Evolutionary conservation across 2,888 invertebrate species (phyloP).

Genomic region (Fragum whitleyi): DNA sequence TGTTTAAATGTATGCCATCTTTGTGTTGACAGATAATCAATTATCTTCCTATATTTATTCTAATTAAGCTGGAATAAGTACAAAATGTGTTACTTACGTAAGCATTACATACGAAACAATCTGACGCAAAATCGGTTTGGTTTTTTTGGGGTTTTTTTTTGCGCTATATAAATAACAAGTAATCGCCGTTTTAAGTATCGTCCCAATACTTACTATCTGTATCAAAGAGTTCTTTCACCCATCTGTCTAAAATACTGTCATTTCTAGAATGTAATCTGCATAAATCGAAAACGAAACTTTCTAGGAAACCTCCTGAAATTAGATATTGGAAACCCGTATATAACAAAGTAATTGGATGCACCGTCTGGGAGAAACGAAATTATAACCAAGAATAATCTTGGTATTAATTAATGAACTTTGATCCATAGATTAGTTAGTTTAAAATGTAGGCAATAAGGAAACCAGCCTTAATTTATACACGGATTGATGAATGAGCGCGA

Average conservation of each 20-base stretch:
- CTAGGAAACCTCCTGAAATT: conserved; percentile 4
- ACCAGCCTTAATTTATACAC: background rate
- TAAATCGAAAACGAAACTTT: conserved; percentile 10
- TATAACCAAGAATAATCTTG: background rate
- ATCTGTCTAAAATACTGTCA: conserved; percentile 23
- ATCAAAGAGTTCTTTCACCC: conserved; percentile 15
- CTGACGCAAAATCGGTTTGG: too few relatives aligned
- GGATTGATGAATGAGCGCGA: too few relatives aligned
- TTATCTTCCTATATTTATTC: background rate
- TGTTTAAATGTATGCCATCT: too few relatives aligned
- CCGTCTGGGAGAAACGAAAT: too few relatives aligned
- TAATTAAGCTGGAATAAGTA: background rate
- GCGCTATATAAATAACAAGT: background rate
- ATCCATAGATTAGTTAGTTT: background rate
- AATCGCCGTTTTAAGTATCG: background rate
- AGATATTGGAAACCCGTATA: background rate
- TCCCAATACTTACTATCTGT: conserved; percentile 2
- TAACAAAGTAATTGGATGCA: background rate
- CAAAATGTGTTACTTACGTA: background rate
- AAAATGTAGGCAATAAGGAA: background rate
- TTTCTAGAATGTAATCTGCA: conserved; percentile 8
- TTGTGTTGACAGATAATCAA: background rate
- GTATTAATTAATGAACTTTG: background rate
- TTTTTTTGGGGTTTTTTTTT: too few relatives aligned
- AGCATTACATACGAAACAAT: too few relatives aligned